Base-by-base conservation (phyloP, 1,140 invertebrate species). In the Drosophila sp. region DNA sequence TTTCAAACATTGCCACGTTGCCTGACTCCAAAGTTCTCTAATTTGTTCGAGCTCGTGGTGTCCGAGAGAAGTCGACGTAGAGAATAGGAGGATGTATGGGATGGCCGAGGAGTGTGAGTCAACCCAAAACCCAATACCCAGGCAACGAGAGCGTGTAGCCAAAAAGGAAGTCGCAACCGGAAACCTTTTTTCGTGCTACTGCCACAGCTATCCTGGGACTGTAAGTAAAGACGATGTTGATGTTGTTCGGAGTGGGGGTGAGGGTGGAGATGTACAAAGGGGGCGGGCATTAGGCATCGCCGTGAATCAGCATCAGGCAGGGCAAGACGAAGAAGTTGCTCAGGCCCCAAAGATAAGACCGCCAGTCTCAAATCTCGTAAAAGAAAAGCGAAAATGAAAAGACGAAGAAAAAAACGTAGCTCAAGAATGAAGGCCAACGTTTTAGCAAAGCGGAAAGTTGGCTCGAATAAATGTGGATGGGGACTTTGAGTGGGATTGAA, bases 151-250 rank as follows among this genome's bases (percentile, higher is more conserved):
- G 36, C 51, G 70, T 57, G 27, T 61, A 62, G 71, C 57, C 57
- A 41, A 74, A 69, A 72, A 87, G 79, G 83, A 89, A 87, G 79
- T 77, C 83, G 82, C 83, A 80, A 87, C 83, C 83, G 83, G 83
- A 87, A 89, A 87, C 83, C 76, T 87, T 89, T 81, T 82, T 71
- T 58, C 25, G 29, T 41, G 21, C 40, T 48, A 40, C 50, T 63
- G 72, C 40, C 56, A 66, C 29, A 34, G 36, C 64, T 61, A 70
- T 58, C 73, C 54, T 32, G 80, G 72, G 80, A 78, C 61, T 51
- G 80, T 80, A 84, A 76, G 41, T 25, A 64, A 74, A 80, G 72
- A 62, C 57, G 53, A 25, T 36, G 43, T 38, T 50, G 40, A 45
- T 45, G 48, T n/a, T n/a, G n/a, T n/a, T n/a, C n/a, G 16, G 32